Evolutionary conservation across 1,140 invertebrate genomes (phyloP), one percentile per base, ranked within the genome.

Genomic region (Aphidius ervi): DNA sequence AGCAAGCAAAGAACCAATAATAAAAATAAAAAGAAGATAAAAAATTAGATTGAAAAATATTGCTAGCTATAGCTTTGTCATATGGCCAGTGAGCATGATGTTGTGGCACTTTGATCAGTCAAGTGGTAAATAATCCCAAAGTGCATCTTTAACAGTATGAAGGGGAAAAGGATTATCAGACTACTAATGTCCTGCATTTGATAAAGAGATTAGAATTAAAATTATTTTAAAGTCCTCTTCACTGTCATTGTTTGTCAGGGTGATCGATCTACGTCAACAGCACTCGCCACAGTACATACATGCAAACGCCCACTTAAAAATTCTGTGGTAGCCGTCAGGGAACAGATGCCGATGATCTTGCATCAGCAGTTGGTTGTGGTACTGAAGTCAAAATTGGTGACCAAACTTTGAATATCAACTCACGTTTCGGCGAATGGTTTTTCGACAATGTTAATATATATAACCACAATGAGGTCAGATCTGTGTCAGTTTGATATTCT

Each of bases 341-440:
- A 54, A 70, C 67, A 67, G 66, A 71, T 70, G 70, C 57, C 61
- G 64, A 59, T 56, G 50, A 61, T 62, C 52, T 58, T 59, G 59
- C 58, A 43, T 31, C 39, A 57, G 53, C 39, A 46, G 58, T 20
- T 58, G 58, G 57, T 52, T 41, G 53, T 45, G 41, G 46, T 43
- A 43, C 45, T 46, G 16, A 46, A n/a, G 47, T 31, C 16, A 31
- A 31, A 31, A 31, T 31, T 31, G 23, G 23, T 31, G 23, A 31
- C 23, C 45, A 23, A 41, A 52, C 9, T 23, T 41, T n/a, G 37
- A 45, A 45, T 43, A 53, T 31, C 23, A 31, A 8, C 55, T 47
- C 5, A 16, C 46, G 62, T 63, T 63, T 52, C 62, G n/a, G 46
- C 39, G 37, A 41, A 49, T 50, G 39, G 52, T 37, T 52, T 56